Evolutionary conservation across 2,888 invertebrate species (phyloP), one percentile per base, ranked within the genome.

Genomic region (Pollenia labialis): DNA sequence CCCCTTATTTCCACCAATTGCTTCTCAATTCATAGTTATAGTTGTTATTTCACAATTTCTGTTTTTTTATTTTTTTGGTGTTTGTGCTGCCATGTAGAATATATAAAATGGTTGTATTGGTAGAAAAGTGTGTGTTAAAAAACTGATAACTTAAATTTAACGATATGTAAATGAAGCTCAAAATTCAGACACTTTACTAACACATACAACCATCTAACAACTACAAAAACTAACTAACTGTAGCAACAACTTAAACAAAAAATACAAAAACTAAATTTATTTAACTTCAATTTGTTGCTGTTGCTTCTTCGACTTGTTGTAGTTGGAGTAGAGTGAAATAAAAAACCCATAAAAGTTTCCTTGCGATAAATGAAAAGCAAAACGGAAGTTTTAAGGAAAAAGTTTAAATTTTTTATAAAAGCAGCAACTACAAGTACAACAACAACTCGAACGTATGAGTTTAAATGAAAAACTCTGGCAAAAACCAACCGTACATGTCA

Each of bases 141-240:
- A 87, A 84, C 87, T 87, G 87, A 87, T 87, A 87, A 87, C 77
- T 87, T 77, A 84, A 87, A 87, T 87, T 84, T 87, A 87, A 87
- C 87, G 87, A 87, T 87, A 87, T 87, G 87, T 81, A 87, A 87
- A 87, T 84, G 87, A 84, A 87, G 87, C 87, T 87, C 87, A 87
- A 87, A 87, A 84, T 87, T 85, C 84, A 84, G 83, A 76, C 80
- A 87, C 75, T 75, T 81, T 76, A 62, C 82, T 46, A 75, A 71
- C 71, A 60, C 40, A 60, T 60, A 46, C 32, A 79, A 69, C 46
- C 50, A 58, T 42, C 42, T 46, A 23, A 42, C 66, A 68, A 50
- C 54, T 58, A 42, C 12, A 46, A 12, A n/a, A 46, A 40, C 50
- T 18, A n/a, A 18, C 48, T 42, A 50, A 54, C 42, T 42, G 16